Evolutionary conservation across 2,797 vertebrate genomes (phyloP).

Genomic region (Brachyalestes nurse): DNA sequence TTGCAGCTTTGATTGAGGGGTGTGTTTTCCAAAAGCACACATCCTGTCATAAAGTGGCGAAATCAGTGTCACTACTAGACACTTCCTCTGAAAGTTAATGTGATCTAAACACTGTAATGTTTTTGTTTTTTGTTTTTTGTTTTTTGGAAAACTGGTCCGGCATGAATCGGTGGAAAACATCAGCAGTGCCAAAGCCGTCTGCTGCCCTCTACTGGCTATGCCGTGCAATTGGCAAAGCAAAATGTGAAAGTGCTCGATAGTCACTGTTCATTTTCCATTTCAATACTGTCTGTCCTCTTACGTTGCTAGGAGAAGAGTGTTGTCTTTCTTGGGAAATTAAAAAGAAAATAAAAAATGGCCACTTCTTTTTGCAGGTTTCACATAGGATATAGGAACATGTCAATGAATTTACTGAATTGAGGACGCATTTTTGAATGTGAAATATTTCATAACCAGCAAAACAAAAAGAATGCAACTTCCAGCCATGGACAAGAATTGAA

Average conservation of each 20-base stretch:
- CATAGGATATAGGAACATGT: not conserved
- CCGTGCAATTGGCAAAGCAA: slow-evolving; percentile 44
- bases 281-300: not conserved
- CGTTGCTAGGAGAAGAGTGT: not conserved
- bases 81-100: not conserved
- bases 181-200: slow-evolving; percentile 59
- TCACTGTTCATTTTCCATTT: not conserved
- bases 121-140: not conserved
- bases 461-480: not conserved
- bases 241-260: not conserved
- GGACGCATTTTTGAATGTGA: not conserved
- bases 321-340: not conserved
- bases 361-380: not conserved
- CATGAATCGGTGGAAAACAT: slow-evolving; percentile 15
- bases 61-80: not conserved
- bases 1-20: slow-evolving; percentile 32
- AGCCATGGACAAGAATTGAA: not conserved
- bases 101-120: slow-evolving; percentile 18
- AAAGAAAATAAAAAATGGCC: not conserved
- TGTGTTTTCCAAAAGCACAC: slow-evolving; percentile 11
- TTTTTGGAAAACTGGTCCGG: not conserved
- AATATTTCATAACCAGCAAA: slow-evolving; percentile 2
- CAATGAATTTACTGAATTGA: not conserved
- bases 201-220: slow-evolving; percentile 71
- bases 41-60: not conserved